Evolutionary conservation across 2,888 invertebrate genomes (phyloP).

Genomic region (Silvanus unidentatus): DNA sequence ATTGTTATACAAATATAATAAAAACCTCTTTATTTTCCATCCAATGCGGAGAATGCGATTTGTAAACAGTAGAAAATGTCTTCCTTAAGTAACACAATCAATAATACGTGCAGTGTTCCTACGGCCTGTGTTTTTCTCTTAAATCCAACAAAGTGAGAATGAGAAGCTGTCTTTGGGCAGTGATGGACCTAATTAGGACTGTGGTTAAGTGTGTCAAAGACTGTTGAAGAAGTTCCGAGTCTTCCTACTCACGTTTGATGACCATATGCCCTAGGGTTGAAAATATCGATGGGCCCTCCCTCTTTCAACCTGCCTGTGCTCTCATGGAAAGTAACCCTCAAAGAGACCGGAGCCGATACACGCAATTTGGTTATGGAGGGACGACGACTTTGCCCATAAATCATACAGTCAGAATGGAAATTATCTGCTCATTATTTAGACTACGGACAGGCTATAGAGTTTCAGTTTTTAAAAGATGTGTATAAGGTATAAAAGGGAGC

Average conservation of each 20-base stretch:
- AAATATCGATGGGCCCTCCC: background rate
- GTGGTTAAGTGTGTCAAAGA: conserved; percentile 1
- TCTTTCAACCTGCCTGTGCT: background rate
- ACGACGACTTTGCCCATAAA: conserved; percentile 16
- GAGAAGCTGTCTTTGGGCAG: too few relatives aligned
- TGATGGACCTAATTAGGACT: too few relatives aligned
- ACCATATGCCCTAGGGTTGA: background rate
- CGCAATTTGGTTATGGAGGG: conserved; percentile 19
- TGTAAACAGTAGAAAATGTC: too few relatives aligned
- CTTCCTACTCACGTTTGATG: background rate
- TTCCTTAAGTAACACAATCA: too few relatives aligned
- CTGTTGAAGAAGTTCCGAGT: background rate
- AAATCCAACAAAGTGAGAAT: too few relatives aligned
- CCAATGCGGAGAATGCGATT: too few relatives aligned
- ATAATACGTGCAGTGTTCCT: too few relatives aligned
- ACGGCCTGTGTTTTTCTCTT: too few relatives aligned
- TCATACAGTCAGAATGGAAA: conserved; percentile 11
- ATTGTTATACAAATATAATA: too few relatives aligned
- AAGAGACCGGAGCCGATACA: conserved; percentile 10
- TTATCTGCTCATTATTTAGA: conserved; percentile 6
- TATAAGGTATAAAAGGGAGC: too few relatives aligned
- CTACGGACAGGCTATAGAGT: background rate
- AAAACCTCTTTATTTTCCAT: too few relatives aligned
- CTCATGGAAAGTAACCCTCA: conserved; percentile 1
- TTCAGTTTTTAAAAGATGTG: too few relatives aligned